phyloP scores from a whole-genome alignment of 2,113 vertebrate species.

The Carassius auratus region DNA sequence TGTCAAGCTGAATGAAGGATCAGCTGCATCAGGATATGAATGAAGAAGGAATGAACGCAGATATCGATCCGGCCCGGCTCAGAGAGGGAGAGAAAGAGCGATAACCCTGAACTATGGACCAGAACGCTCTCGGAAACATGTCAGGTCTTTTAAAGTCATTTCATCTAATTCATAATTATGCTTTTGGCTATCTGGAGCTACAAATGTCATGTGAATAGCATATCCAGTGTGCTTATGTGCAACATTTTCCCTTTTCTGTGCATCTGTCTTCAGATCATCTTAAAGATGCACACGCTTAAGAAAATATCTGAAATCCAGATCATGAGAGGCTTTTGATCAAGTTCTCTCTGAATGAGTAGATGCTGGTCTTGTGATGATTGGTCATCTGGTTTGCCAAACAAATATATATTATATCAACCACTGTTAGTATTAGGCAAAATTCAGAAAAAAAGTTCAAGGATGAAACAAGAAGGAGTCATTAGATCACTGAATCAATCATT shows the following conservation, averaged over 20 bases:
- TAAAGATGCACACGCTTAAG: not conserved
- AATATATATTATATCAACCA: not conserved
- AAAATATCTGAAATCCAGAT: not conserved
- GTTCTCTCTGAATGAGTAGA: not conserved
- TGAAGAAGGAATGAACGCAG: slow-evolving; percentile 33
- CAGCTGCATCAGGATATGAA: slow-evolving; percentile 47
- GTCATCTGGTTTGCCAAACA: not conserved
- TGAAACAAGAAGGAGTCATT: not conserved
- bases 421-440: not conserved
- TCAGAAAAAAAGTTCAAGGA: not conserved
- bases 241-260: not conserved
- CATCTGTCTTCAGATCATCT: not conserved
- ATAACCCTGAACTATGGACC: slow-evolving; percentile 54
- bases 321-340: too few species aligned
- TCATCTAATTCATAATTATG: not conserved
- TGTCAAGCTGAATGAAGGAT: slow-evolving; percentile 55
- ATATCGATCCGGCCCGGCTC: slow-evolving; percentile 39
- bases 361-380: not conserved
- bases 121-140: not conserved
- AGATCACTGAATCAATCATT: not conserved
- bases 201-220: not conserved
- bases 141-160: not conserved
- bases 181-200: not conserved
- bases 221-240: not conserved
- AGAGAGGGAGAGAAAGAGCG: slow-evolving; percentile 50